Evolutionary conservation across 2,113 vertebrate genomes (phyloP).

Genomic region (Ranitomeya imitator): DNA sequence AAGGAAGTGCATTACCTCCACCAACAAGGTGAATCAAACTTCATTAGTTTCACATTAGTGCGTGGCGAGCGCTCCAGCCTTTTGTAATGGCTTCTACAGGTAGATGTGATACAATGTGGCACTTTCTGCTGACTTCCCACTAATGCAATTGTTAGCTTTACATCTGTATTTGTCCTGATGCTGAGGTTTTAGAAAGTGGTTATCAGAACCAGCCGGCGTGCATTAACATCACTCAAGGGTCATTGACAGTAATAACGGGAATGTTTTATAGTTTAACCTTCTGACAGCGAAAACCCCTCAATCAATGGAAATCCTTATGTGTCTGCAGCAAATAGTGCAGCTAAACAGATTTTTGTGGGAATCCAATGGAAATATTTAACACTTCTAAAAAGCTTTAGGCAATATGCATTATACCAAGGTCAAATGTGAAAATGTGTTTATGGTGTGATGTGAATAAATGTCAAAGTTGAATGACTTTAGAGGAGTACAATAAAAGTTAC

Average conservation of each 20-base stretch:
- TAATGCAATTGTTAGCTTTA: constrained; percentile 48
- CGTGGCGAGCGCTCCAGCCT: constrained; percentile 27
- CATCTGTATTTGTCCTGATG: constrained; percentile 53
- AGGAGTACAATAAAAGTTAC: neutral
- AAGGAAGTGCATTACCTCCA: constrained; percentile 47
- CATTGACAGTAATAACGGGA: constrained; percentile 25
- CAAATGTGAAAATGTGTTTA: constrained; percentile 25
- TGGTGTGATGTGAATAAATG: neutral
- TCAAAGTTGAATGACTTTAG: neutral
- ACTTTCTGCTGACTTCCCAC: constrained; percentile 55
- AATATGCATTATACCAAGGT: constrained; percentile 2
- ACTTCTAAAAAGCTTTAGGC: constrained; percentile 35
- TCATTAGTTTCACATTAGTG: constrained; percentile 54
- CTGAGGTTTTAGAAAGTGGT: constrained; percentile 56
- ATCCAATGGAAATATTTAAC: constrained; percentile 46
- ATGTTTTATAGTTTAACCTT: constrained; percentile 43
- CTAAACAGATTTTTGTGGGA: constrained; percentile 33
- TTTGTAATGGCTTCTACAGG: constrained; percentile 45
- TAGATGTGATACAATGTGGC: constrained; percentile 38
- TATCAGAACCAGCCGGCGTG: constrained; percentile 42
- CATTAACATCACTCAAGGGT: constrained; percentile 36
- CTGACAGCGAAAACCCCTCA: constrained; percentile 47
- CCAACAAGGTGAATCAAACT: constrained; percentile 50
- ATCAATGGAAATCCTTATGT: constrained; percentile 53
- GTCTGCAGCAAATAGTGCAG: constrained; percentile 40